Percentiles rank a stretch among this genome's conserved stretches.
Conservation (phyloP, 1,140 invertebrate species). For the Apolygus lucorum region DNA sequence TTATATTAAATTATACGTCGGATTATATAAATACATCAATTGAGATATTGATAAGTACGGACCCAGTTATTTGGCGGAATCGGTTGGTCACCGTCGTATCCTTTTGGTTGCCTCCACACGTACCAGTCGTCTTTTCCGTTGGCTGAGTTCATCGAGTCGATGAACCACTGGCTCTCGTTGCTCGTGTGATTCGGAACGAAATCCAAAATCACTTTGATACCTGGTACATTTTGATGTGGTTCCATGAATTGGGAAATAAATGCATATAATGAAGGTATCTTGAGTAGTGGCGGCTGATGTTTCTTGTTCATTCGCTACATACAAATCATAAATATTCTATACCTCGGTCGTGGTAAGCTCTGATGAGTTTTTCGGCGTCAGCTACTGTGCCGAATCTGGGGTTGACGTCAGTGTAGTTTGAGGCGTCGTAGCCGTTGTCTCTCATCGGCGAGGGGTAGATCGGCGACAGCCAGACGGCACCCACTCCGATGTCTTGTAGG, state of each 20-base stretch:
- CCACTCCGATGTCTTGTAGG: slow-evolving; percentile 52
- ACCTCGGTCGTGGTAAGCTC: slow-evolving; percentile 46
- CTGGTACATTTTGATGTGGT: no score
- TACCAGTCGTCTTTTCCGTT: slow-evolving; percentile 63
- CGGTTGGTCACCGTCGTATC: slow-evolving; percentile 38
- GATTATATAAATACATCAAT: no score
- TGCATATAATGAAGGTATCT: background rate
- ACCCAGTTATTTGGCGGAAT: slow-evolving; percentile 52
- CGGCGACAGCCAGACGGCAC: slow-evolving; percentile 57
- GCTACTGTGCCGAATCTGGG: slow-evolving; percentile 56
- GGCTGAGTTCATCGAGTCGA: slow-evolving; percentile 48
- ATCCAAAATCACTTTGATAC: slow-evolving; percentile 71
- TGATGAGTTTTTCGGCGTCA: slow-evolving; percentile 23
- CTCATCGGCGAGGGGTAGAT: slow-evolving; percentile 58
- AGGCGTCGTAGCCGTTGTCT: slow-evolving; percentile 65
- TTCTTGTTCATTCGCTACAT: no score
- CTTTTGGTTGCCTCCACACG: slow-evolving; percentile 57
- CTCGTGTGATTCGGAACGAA: slow-evolving; percentile 80
- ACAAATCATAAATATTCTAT: no score
- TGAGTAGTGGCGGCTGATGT: no score
- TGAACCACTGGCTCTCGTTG: slow-evolving; percentile 68
- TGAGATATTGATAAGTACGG: slow-evolving; percentile 8
- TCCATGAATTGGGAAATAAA: no score
- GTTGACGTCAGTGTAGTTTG: slow-evolving; percentile 63
- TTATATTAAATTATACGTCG: no score